Base-by-base conservation (phyloP, 2,797 vertebrate species). In the Poecilia gillii region DNA sequence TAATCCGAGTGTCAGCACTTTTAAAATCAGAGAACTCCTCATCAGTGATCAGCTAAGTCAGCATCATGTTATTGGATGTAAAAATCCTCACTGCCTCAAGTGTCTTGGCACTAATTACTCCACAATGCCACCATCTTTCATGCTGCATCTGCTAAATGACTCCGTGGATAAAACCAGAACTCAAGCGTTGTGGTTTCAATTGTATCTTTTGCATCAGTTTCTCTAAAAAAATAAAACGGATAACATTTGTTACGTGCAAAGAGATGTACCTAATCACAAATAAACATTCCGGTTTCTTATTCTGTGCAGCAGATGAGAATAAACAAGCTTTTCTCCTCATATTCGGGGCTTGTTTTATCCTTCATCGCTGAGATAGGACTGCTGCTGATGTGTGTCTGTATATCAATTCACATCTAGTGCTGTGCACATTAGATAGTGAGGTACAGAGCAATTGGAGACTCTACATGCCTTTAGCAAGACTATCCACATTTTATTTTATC, bases 401-500 rank as follows among this genome's bases (percentile, higher is more conserved):
- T 46, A 64, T 84, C 82, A 76, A 81, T 88, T 85, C 87, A 81
- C 83, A 85, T 89, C 78, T 57, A 45, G 72, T 72, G 31, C 72
- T 80, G 79, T 77, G 75, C 74, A 78, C 73, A 75, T 41, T 71
- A 80, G 84, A 91, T 86, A 89, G 85, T 80, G 80, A 57, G 43
- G 72, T 79, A 81, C 78, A 87, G 72, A 79, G 77, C 81, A 70
- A 79, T 66, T 47, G 59, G 81, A 83, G 76, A 41, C 62, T 72
- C 77, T 81, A 85, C 83, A 90, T 88, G 90, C 83, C 90, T 89
- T 87, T 90, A 91, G 82, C 92, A 83, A 87, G 86, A 89, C 91
- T 93, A 94, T 94, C 89, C 80, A 84, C 91, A 87, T 25, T 53
- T 25, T 88, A 92, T 93, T 87, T 88, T 85, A 92, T 91, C 90